Conservation (phyloP, 2,797 vertebrate species). For the Lepus oiostolus region DNA sequence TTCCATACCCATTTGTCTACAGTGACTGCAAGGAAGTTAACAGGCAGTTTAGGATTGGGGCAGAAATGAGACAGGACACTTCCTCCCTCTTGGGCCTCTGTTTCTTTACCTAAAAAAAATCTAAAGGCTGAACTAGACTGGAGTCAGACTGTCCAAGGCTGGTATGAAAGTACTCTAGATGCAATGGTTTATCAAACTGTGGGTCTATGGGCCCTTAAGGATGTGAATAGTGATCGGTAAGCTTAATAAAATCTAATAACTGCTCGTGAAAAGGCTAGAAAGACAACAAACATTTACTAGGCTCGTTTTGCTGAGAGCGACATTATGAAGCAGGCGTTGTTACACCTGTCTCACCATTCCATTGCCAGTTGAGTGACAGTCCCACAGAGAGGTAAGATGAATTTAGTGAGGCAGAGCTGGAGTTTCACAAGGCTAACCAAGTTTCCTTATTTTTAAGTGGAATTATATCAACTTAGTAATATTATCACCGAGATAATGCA, state of each 20-base stretch:
- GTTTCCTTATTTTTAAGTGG: slow-evolving; percentile 31
- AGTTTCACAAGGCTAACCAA: not conserved
- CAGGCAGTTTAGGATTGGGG: not conserved
- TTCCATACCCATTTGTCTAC: not conserved
- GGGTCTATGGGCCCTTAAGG: not conserved
- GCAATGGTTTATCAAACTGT: too few species aligned
- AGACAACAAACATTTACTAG: not conserved
- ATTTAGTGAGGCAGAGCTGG: not conserved
- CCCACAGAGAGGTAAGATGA: not conserved
- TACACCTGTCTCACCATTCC: not conserved
- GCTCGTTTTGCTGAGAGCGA: not conserved
- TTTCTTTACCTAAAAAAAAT: not conserved
- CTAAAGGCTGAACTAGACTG: not conserved
- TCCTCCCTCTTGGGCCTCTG: not conserved
- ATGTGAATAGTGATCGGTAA: not conserved
- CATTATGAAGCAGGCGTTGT: not conserved
- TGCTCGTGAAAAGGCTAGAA: not conserved
- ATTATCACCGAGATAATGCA: not conserved
- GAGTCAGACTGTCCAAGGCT: not conserved
- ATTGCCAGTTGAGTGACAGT: not conserved
- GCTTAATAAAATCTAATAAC: not conserved
- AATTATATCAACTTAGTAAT: slow-evolving; percentile 11
- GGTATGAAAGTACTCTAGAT: too few species aligned
- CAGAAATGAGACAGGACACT: not conserved
- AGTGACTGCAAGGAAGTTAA: not conserved